Evolutionary conservation across 1,140 invertebrate species (phyloP), one percentile per base, ranked within the genome.

Genomic region (Drosophila lacertosa): DNA sequence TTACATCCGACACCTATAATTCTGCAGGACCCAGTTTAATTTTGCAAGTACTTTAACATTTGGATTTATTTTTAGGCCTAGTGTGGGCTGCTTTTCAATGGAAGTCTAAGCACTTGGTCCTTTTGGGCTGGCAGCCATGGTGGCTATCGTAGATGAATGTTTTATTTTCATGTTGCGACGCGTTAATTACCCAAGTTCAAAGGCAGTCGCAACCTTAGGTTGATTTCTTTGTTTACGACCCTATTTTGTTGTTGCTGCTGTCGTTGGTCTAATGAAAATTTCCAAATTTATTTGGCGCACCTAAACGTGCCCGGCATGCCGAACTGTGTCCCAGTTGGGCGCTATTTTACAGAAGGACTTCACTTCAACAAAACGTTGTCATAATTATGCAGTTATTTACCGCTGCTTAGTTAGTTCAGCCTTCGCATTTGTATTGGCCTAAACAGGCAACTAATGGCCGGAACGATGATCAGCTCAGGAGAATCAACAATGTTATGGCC

Each of bases 251-350:
- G 26, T 32, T 47, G 26, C 5, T 32, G 15, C 39, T 50, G 44
- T 26, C 26, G 13, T 29, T 55, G 53, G 22, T 29, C 10, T 64
- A 65, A 70, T 70, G 60, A 65, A 70, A 65, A 54, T 65, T 51
- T 65, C 51, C 11, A 44, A 70, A 58, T 70, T 65, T 70, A 65
- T 65, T 70, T 64, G 50, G 26, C 59, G 35, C 42, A 55, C 60
- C 50, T 22, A 50, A 50, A 65, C 67, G 67, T 70, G 59, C 60
- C 15, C 26, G 15, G 59, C 45, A 63, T 69, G 42, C 18, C 33
- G 26, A 64, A 26, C 33, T 3, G 15, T 18, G 2, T 10, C 47
- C 16, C 26, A 9, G 9, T 15, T 6, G 26, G 15, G 47, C 9
- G 24, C n/a, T n/a, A 9, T 16, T 9, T 11, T 11, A 16, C 26